phyloP scores from a whole-genome alignment of 1,140 invertebrate species.

The Drusus annulatus region DNA sequence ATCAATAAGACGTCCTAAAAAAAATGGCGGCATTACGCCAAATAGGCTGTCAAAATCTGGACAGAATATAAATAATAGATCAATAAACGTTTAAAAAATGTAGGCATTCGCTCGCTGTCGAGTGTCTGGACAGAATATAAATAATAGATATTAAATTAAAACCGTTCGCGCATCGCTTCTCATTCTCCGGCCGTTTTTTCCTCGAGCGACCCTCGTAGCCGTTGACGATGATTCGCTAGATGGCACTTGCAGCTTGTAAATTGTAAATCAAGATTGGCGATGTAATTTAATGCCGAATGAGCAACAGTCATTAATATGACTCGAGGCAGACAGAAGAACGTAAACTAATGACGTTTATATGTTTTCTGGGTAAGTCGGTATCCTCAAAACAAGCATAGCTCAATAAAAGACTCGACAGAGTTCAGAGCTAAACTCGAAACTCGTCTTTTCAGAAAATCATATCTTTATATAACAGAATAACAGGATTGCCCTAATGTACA shows the following conservation, averaged over 20 bases:
- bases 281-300: not conserved
- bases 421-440: too few species aligned
- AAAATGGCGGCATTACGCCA: constrained; percentile 28
- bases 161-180: not conserved
- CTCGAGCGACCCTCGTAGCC: not conserved
- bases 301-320: constrained; percentile 2
- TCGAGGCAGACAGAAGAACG: not conserved
- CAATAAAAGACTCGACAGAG: too few species aligned
- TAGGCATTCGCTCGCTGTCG: not conserved
- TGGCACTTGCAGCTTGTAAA: constrained; percentile 1
- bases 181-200: not conserved
- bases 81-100: too few species aligned
- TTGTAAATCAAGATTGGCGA: constrained; percentile 10
- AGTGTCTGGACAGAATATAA: constrained; percentile 28
- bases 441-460: too few species aligned
- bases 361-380: not conserved
- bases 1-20: constrained; percentile 12
- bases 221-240: constrained; percentile 6
- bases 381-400: too few species aligned
- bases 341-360: constrained; percentile 5
- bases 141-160: not conserved
- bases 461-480: too few species aligned
- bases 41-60: constrained; percentile 32
- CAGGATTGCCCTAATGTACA: too few species aligned
- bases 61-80: constrained; percentile 14